These are phyloP conservation scores for Musca vetustissima DNA, from an alignment of 1,140 invertebrate species.

Conservation along the genomic window DNA sequence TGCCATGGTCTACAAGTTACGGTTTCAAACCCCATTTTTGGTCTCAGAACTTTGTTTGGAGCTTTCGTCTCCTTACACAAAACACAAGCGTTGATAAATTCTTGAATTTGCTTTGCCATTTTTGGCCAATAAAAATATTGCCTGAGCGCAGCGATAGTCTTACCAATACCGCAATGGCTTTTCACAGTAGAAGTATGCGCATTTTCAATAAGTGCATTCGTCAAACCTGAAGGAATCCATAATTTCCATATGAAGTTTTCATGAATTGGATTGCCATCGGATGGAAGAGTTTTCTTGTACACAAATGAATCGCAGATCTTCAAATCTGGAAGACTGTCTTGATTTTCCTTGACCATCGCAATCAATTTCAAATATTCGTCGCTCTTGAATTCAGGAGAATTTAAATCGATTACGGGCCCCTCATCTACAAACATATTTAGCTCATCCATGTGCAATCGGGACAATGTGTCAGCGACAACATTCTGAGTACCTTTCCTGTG, in stretches of 20 bases:
- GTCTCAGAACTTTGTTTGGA: no score
- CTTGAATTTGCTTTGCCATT: no score
- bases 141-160: no score
- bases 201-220: no score
- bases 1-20: no score
- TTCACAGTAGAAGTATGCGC: no score
- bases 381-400: background rate
- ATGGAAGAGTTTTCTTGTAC: background rate
- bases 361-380: background rate
- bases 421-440: background rate
- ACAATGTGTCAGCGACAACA: background rate
- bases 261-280: background rate
- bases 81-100: no score
- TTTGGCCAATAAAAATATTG: no score
- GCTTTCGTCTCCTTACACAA: no score
- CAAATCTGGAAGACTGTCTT: background rate
- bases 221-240: no score
- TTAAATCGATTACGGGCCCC: background rate
- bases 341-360: background rate
- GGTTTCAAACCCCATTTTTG: no score
- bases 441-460: background rate
- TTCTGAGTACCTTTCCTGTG: background rate
- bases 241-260: background rate
- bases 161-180: no score
- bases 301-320: background rate